These are phyloP conservation scores for Epinotia nisella DNA, from an alignment of 2,888 invertebrate species.

Conservation along the genomic window DNA sequence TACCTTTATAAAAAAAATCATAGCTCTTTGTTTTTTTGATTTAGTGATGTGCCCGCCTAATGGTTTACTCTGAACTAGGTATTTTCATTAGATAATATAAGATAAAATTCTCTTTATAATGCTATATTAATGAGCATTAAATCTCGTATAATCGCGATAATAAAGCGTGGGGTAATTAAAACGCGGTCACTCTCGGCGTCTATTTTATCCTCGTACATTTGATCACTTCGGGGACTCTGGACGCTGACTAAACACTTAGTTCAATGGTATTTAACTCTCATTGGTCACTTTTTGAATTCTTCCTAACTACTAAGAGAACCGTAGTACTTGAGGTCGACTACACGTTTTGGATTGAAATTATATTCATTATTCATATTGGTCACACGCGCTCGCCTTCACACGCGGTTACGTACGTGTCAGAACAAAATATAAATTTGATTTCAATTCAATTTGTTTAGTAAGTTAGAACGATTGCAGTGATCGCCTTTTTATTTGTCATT, in stretches of 20 bases:
- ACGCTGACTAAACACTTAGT: conserved; percentile 27
- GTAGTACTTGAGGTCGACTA: neutral
- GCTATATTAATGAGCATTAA: conserved; percentile 5
- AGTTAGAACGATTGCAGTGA: no score
- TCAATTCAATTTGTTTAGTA: no score
- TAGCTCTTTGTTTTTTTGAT: neutral
- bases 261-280: conserved; percentile 3
- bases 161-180: conserved; percentile 1
- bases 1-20: no score
- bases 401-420: no score
- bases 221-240: neutral
- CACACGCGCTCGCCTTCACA: no score
- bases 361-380: neutral
- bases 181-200: neutral
- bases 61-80: neutral
- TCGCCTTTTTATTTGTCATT: neutral
- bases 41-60: neutral
- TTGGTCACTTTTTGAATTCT: conserved; percentile 19
- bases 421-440: no score
- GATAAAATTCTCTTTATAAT: conserved; percentile 1
- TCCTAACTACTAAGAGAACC: neutral
- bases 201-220: neutral
- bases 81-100: neutral
- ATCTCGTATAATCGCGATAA: conserved; percentile 14
- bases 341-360: neutral